Conservation (phyloP, 2,113 vertebrate genomes). For the Macroglossus sobrinus region DNA sequence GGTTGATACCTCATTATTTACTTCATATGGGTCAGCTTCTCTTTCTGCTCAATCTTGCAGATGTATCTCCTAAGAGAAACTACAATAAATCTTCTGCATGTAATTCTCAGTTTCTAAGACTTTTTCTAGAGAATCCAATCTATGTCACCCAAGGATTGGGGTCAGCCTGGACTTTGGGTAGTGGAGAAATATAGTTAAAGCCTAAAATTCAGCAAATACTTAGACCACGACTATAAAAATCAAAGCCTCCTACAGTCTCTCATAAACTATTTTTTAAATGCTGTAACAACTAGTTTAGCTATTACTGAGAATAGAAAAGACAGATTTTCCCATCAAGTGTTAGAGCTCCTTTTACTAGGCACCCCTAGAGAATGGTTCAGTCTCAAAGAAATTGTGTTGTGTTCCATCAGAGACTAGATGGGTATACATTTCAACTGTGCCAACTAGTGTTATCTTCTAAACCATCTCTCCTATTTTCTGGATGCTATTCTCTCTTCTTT, state of each 20-base stretch:
- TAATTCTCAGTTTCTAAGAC: background rate
- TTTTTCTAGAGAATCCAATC: background rate
- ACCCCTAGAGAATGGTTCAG: background rate
- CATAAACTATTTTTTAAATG: background rate
- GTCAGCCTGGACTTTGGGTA: background rate
- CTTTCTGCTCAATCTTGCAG: background rate
- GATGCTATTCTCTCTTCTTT: background rate
- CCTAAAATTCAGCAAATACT: background rate
- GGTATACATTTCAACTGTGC: background rate
- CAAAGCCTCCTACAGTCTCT: background rate
- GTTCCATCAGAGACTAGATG: background rate
- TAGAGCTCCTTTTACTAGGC: background rate
- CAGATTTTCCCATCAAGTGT: background rate
- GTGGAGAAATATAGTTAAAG: background rate
- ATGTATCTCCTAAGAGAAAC: background rate
- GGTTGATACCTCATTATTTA: background rate
- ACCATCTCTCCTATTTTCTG: background rate
- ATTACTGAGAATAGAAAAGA: background rate
- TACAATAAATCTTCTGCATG: background rate
- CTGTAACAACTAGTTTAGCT: background rate
- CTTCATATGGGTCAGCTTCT: background rate
- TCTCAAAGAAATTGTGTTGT: background rate
- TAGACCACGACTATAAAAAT: background rate
- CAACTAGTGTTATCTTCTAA: background rate
- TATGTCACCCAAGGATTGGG: background rate